Conservation (phyloP, 2,888 invertebrate genomes). For the Suillia variegata region DNA sequence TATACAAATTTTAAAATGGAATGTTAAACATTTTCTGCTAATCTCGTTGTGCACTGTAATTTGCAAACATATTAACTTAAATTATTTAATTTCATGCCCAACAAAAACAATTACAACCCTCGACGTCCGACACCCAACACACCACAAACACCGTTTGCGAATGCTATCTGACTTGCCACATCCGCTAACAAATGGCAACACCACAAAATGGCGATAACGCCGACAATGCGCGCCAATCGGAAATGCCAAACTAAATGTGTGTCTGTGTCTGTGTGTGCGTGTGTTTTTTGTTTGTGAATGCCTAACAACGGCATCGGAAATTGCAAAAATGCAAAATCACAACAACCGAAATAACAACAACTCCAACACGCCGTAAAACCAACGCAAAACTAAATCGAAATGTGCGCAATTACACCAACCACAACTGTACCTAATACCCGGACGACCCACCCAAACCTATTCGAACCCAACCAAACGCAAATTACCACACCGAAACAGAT, state of each 20-base stretch:
- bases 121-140: no score
- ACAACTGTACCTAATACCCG: neutral
- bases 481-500: constrained; percentile 68
- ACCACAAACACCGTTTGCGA: neutral
- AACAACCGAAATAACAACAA: neutral
- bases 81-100: no score
- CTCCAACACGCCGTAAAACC: neutral
- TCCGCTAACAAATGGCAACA: constrained; percentile 5
- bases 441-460: neutral
- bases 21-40: no score
- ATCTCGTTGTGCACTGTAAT: no score
- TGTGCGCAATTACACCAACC: neutral
- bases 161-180: neutral
- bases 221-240: constrained; percentile 15
- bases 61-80: no score
- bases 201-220: constrained; percentile 17
- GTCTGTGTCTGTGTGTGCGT: no score
- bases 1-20: no score
- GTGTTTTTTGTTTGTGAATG: no score
- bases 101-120: no score
- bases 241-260: constrained; percentile 24
- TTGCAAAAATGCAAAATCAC: neutral
- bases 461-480: no score
- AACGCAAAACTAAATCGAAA: neutral
- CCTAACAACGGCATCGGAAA: neutral